Conservation (phyloP, 2,888 invertebrate species). For the Chaetogeoica ovagalla region DNA sequence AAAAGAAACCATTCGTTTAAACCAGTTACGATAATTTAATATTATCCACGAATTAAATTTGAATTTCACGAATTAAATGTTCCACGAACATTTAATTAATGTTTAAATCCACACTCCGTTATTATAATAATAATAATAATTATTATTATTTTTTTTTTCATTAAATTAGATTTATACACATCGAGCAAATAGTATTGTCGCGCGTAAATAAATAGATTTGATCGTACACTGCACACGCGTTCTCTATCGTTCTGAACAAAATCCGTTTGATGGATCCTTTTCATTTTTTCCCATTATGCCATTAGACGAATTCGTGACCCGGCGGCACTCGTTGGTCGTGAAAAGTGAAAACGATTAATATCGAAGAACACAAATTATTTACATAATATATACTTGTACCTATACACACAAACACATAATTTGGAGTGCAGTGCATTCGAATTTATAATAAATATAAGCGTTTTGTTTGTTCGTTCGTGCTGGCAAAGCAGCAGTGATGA, state of each 20-base stretch:
- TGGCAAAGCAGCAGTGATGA: neutral
- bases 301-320: constrained; percentile 24
- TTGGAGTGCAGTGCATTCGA: constrained; percentile 2
- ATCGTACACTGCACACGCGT: neutral
- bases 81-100: too few species aligned
- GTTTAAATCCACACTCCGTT: too few species aligned
- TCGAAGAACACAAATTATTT: constrained; percentile 32
- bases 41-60: too few species aligned
- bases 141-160: too few species aligned
- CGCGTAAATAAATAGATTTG: neutral
- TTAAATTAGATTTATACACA: too few species aligned
- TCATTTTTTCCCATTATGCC: neutral
- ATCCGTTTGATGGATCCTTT: constrained; percentile 9
- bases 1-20: too few species aligned
- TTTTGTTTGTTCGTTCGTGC: neutral
- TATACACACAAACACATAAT: too few species aligned
- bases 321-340: neutral
- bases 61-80: too few species aligned
- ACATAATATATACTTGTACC: constrained; percentile 13
- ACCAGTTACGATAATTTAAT: too few species aligned
- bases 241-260: constrained; percentile 1
- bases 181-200: too few species aligned
- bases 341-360: constrained; percentile 41
- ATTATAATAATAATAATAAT: too few species aligned
- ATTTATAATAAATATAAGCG: neutral